Conservation (phyloP, 2,113 vertebrate species). For the Gracilinanus agilis region DNA sequence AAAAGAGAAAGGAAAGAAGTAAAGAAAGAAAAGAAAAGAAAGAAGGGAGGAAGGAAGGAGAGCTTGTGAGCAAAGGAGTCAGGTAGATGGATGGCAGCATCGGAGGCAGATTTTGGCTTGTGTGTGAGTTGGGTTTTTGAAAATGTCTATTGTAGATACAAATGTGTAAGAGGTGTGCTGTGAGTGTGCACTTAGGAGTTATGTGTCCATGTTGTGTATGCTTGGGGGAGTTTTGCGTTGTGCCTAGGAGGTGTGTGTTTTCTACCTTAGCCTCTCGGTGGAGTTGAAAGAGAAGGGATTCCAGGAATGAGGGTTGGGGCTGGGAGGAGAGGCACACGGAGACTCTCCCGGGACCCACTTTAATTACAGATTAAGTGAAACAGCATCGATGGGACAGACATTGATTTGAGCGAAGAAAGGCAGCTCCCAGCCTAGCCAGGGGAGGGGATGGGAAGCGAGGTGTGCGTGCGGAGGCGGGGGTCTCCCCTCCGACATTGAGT, state of each 20-base stretch:
- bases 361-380: conserved; percentile 70
- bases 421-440: background rate
- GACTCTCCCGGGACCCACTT: conserved; percentile 57
- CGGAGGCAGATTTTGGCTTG: background rate
- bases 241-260: background rate
- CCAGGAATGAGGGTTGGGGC: background rate
- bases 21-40: too few relatives aligned
- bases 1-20: too few relatives aligned
- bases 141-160: background rate
- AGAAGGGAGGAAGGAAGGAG: background rate
- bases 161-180: background rate
- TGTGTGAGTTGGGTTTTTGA: background rate
- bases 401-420: conserved; percentile 25
- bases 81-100: background rate
- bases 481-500: conserved; percentile 24
- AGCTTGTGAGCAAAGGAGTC: background rate
- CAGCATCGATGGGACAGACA: conserved; percentile 31
- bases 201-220: background rate
- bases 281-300: background rate
- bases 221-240: background rate
- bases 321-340: background rate
- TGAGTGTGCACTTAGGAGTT: background rate
- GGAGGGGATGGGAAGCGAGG: too few relatives aligned
- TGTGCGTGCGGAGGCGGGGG: background rate
- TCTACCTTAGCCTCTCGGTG: background rate